Evolutionary conservation across 1,140 invertebrate species (phyloP), one percentile per base, ranked within the genome.

Genomic region (Sweltsa coloradensis): DNA sequence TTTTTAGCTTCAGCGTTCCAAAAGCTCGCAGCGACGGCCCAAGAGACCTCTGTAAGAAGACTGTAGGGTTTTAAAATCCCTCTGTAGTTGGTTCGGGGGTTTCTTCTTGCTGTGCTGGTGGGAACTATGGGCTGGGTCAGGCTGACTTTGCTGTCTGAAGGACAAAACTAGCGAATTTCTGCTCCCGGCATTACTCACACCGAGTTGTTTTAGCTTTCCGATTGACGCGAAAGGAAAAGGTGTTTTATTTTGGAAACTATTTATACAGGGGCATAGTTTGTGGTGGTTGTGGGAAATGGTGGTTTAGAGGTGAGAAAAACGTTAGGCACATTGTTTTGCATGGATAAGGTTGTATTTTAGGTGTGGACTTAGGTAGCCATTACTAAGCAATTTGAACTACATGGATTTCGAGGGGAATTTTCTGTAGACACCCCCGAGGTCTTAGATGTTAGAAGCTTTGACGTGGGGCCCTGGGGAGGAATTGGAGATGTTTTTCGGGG

Each of bases 311-410:
- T 21, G 19, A 16, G 31, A 39, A 25, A 24, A n/a, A 25, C 5
- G 19, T 24, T 29, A 3, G 13, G 18, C 18, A 16, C 18, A 43
- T 37, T 21, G 31, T n/a, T n/a, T 25, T 21, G 6, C 4, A 23
- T 11, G 7, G n/a, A 46, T 41, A 24, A 40, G 9, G 22, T 7
- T 44, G 50, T 55, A 81, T 83, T 1, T 81, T 65, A 5, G 76
- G 73, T 5, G 81, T 76, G 1, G 80, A 54, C 78, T 73, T 34
- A 85, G 68, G 58, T 86, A 85, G 1, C 81, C 81, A 39, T 79
- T 81, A 34, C 78, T 81, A 0, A 79, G 51, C 70, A 69, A 1
- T 70, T 64, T 40, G 63, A 67, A 44, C 63, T 61, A 18, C 53
- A 65, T 71, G 6, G 57, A 59, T 0, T 36, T 7, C 0, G 70